Conservation (phyloP, 1,140 invertebrate genomes). For the Calliphora vicina region DNA sequence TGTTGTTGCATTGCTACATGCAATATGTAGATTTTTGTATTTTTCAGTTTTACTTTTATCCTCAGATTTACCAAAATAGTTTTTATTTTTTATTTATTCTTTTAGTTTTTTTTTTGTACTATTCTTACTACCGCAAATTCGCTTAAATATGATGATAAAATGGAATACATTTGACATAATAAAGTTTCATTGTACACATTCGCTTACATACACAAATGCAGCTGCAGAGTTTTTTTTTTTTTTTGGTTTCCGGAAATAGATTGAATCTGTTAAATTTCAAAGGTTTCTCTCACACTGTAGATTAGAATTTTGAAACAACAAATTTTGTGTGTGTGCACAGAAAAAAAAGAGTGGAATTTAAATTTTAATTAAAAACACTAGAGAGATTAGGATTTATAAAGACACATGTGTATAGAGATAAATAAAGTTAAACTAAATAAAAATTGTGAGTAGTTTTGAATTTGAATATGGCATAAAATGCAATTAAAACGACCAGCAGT, state of each 20-base stretch:
- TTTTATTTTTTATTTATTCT: neutral
- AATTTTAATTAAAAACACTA: neutral
- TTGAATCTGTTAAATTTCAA: neutral
- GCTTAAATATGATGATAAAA: neutral
- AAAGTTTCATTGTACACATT: neutral
- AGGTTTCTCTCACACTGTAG: neutral
- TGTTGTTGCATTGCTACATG: neutral
- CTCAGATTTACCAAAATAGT: neutral
- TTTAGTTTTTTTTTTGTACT: neutral
- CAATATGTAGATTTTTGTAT: neutral
- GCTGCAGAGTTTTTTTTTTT: too few relatives aligned
- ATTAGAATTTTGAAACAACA: neutral
- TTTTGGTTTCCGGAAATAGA: neutral
- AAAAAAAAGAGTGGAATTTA: neutral
- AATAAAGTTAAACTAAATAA: too few relatives aligned
- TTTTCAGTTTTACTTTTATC: neutral
- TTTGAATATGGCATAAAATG: too few relatives aligned
- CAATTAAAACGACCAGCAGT: too few relatives aligned
- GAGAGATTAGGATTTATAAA: neutral
- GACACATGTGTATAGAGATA: neutral
- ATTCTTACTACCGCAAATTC: neutral
- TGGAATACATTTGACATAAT: constrained; percentile 2
- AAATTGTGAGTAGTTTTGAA: too few relatives aligned
- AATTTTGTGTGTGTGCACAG: neutral
- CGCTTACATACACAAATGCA: neutral